A percentile compares a stretch with the other conserved stretches of the same genome.
Conservation (phyloP, 2,113 vertebrate species). For the Dipodomys stephensi region DNA sequence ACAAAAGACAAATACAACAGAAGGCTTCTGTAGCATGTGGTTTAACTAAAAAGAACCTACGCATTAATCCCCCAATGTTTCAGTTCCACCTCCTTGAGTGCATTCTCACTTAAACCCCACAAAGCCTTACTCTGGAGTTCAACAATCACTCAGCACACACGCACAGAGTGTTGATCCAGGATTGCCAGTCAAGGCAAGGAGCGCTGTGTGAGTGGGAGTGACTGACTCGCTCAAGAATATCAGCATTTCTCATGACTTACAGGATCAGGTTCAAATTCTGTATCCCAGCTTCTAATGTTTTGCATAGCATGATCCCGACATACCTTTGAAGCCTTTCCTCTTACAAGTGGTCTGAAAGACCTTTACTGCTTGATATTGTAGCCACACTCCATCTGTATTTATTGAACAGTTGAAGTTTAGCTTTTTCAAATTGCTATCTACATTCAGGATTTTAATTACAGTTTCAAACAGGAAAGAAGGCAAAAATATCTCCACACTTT, state of each 20-base stretch:
- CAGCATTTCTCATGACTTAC: neutral
- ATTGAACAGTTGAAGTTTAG: neutral
- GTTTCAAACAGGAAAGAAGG: neutral
- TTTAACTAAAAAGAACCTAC: constrained; percentile 41
- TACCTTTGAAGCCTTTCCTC: neutral
- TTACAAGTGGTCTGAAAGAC: neutral
- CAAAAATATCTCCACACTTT: constrained; percentile 6
- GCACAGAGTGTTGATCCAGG: too few species aligned
- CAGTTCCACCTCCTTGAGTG: neutral
- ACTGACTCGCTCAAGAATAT: neutral
- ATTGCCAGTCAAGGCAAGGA: neutral
- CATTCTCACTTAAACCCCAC: neutral
- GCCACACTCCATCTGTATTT: neutral
- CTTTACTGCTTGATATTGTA: neutral
- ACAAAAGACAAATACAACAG: neutral
- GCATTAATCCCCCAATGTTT: neutral
- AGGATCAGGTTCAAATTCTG: neutral
- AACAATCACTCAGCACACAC: neutral
- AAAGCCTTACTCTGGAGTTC: neutral
- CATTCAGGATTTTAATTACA: neutral
- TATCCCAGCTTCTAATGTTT: neutral
- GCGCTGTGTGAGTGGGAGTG: neutral
- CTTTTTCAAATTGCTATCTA: neutral
- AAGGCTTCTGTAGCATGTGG: neutral
- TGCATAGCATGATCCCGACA: neutral